Evolutionary conservation across 2,113 vertebrate genomes (phyloP).

Genomic region (Neolamprologus falcicula): DNA sequence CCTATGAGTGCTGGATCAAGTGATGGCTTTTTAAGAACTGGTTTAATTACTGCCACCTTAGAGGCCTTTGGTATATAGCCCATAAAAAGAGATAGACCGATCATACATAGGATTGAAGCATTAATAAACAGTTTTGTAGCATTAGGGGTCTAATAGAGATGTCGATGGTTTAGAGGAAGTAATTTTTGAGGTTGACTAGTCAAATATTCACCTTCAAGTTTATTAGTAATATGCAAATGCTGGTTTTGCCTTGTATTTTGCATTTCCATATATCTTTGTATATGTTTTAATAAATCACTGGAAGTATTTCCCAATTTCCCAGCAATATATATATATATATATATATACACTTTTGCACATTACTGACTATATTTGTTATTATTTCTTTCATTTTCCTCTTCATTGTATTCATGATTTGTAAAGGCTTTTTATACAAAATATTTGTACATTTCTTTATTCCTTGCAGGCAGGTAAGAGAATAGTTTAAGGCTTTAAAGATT

Average conservation of each 20-base stretch:
- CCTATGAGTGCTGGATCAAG: not conserved
- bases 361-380: not conserved
- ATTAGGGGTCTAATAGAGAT: not conserved
- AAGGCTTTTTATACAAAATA: not conserved
- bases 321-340: too few species aligned
- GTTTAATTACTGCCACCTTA: not conserved
- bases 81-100: not conserved
- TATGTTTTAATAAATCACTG: not conserved
- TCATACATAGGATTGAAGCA: not conserved
- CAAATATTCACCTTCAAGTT: not conserved
- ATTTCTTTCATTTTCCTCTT: not conserved
- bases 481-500: not conserved
- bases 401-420: not conserved
- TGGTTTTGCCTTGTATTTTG: not conserved
- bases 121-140: not conserved
- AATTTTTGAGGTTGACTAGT: not conserved
- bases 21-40: not conserved
- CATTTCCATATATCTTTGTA: not conserved
- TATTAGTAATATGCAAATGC: not conserved
- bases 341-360: not conserved
- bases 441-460: not conserved
- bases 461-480: not conserved
- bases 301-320: not conserved
- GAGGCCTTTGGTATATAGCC: not conserved
- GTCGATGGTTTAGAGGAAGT: not conserved